Evolutionary conservation across 2,797 vertebrate species (phyloP).

Genomic region (Cuniculus paca): DNA sequence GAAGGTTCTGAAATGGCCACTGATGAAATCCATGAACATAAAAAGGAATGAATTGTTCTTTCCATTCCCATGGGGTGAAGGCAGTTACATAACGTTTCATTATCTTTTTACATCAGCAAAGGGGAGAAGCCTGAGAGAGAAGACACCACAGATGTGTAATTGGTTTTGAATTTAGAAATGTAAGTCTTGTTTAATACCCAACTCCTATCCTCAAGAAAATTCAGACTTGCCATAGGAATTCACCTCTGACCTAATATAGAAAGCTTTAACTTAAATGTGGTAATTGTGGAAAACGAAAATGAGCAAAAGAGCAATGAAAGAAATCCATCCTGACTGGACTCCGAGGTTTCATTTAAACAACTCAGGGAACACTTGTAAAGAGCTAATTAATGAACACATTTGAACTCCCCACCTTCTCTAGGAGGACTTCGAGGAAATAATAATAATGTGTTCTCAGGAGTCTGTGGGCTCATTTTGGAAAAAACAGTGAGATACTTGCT

Average conservation of each 20-base stretch:
- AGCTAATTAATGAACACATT: background rate
- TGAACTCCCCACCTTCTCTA: background rate
- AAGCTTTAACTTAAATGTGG: background rate
- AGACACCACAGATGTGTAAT: background rate
- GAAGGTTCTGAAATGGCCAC: background rate
- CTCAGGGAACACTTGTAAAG: fast-evolving
- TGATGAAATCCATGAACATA: background rate
- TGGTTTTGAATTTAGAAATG: constrained; percentile 69
- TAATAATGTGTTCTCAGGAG: background rate
- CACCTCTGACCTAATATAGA: constrained; percentile 21
- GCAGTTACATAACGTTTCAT: background rate
- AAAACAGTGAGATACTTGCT: background rate
- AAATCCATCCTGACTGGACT: background rate
- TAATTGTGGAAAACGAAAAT: background rate
- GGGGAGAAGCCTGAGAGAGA: background rate
- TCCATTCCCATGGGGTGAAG: background rate
- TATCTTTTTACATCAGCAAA: background rate
- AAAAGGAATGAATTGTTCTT: background rate
- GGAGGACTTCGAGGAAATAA: background rate
- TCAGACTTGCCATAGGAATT: constrained; percentile 62
- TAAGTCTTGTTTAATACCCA: constrained; percentile 54
- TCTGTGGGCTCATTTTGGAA: background rate
- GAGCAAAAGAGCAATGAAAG: background rate
- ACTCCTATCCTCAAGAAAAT: constrained; percentile 46
- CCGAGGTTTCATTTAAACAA: background rate